Base-by-base conservation (phyloP, 1,140 invertebrate genomes). In the Ips typographus region DNA sequence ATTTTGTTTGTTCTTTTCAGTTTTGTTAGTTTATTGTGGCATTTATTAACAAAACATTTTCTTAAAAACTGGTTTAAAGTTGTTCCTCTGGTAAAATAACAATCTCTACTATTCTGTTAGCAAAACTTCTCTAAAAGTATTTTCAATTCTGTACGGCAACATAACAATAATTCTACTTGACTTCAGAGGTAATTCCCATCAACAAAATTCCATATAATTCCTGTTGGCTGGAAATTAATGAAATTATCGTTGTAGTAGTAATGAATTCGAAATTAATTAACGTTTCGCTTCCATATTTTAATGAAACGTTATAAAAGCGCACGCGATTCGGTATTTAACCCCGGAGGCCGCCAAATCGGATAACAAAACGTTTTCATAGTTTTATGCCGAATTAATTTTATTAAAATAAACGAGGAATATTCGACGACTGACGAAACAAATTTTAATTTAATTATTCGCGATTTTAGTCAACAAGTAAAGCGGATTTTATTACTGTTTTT, bases 331-430 rank as follows among this genome's bases (percentile, higher is more conserved):
- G 47, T 62, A 62, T 62, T 62, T 51, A 62, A 40, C 47, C 44
- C 60, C 40, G 3, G 37, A 47, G 56, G 38, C 60, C 7, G 39
- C 51, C 51, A 51, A 38, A 62, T 39, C 42, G n/a, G n/a, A 51
- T n/a, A 51, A 62, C 40, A 49, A 51, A 40, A 39, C 58, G 40
- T n/a, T 8, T 47, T 60, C 42, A 60, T 44, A 60, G 42, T 43
- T 60, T 60, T 60, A 60, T 44, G 58, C 58, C 44, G 40, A 60
- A 60, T 60, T 60, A 60, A 60, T 60, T 60, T 60, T 43, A 60
- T 60, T 60, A 60, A 60, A 60, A 36, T 7, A 60, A 60, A 5
- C 7, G 40, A 4, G 36, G 42, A 4, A 60, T 43, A 4, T 60
- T 7, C 41, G 3, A 40, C 4, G 36, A 60, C 40, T 43, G 5